These are phyloP conservation scores for Hemicrepidius hirtus DNA, from an alignment of 2,888 invertebrate genomes.

Conservation along the genomic window DNA sequence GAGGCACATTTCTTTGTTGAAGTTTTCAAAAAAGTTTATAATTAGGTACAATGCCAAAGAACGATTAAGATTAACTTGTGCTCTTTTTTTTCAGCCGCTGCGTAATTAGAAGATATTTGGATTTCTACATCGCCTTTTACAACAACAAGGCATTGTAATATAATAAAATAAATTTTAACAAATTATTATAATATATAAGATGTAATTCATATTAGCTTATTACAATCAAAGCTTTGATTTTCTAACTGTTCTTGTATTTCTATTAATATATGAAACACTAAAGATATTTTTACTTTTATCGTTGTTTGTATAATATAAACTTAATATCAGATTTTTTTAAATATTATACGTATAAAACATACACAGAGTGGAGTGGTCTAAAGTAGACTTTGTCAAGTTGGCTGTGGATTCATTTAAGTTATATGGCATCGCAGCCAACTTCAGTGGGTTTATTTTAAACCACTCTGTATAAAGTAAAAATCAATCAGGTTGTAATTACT, in stretches of 20 bases:
- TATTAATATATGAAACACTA: not conserved
- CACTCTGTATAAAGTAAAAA: too few relatives aligned
- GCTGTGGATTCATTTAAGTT: too few relatives aligned
- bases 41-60: too few relatives aligned
- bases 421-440: too few relatives aligned
- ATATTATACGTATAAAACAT: too few relatives aligned
- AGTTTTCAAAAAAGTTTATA: too few relatives aligned
- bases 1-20: too few relatives aligned
- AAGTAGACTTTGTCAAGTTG: too few relatives aligned
- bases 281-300: constrained; percentile 4
- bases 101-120: not conserved
- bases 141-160: not conserved
- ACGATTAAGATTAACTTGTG: not conserved
- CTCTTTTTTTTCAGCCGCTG: constrained; percentile 8
- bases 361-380: too few relatives aligned
- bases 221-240: not conserved
- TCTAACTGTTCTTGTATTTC: constrained; percentile 3
- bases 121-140: not conserved
- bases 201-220: not conserved
- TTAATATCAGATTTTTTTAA: too few relatives aligned
- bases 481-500: too few relatives aligned
- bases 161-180: not conserved
- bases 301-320: not conserved
- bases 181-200: not conserved
- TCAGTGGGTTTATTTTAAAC: too few relatives aligned